Evolutionary conservation across 2,888 invertebrate genomes (phyloP).

Genomic region (Xanthorhoe designata): DNA sequence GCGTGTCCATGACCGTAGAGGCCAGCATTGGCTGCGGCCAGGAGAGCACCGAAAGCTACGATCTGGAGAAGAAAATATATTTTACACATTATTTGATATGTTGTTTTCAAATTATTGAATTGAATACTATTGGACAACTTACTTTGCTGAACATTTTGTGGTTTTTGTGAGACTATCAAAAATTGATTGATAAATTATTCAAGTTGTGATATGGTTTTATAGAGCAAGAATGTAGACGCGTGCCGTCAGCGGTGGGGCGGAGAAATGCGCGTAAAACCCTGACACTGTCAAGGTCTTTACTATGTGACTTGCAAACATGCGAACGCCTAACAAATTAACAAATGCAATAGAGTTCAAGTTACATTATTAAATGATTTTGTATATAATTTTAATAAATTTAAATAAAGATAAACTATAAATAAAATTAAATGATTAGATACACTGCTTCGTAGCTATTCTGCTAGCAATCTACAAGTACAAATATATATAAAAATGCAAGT

Average conservation of each 20-base stretch:
- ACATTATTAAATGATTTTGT: no score
- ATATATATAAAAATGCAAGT: no score
- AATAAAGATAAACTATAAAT: no score
- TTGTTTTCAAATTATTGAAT: not conserved
- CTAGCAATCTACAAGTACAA: no score
- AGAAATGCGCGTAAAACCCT: conserved; percentile 32
- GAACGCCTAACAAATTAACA: not conserved
- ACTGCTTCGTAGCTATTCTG: no score
- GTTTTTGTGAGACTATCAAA: conserved; percentile 26
- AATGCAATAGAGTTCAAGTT: not conserved
- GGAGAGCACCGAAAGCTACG: conserved; percentile 67
- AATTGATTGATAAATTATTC: conserved; percentile 32
- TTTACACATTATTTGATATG: not conserved
- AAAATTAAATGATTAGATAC: no score
- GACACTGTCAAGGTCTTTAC: conserved; percentile 23
- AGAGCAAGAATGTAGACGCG: conserved; percentile 25
- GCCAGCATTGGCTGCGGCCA: conserved; percentile 78
- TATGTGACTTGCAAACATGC: conserved; percentile 16
- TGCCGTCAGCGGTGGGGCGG: conserved; percentile 23
- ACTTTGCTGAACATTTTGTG: conserved; percentile 37
- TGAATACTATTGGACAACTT: conserved; percentile 6
- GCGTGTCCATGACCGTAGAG: conserved; percentile 62
- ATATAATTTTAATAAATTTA: no score
- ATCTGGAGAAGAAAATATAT: conserved; percentile 57
- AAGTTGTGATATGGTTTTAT: conserved; percentile 32